Percentiles rank a stretch among this genome's conserved stretches.
These are phyloP conservation scores for Halictus quadricinctus DNA, from an alignment of 2,888 invertebrate species.

Conservation along the genomic window DNA sequence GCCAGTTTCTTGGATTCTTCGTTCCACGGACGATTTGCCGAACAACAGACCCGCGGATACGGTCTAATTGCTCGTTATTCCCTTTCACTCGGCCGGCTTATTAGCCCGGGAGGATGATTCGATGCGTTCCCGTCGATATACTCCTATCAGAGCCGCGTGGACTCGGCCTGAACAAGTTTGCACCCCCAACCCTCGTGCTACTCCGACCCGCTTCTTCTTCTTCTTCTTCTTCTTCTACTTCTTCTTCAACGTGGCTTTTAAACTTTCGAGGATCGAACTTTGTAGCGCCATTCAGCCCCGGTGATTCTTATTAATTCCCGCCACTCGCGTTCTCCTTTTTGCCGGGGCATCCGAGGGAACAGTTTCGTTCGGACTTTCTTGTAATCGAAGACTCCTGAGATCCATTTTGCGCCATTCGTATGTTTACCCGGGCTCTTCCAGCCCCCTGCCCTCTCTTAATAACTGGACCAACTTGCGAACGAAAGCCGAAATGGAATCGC, in stretches of 20 bases:
- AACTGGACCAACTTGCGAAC: background rate
- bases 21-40: background rate
- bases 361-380: slow-evolving; percentile 25
- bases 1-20: background rate
- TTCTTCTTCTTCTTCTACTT: slow-evolving; percentile 5
- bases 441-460: background rate
- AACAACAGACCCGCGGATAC: background rate
- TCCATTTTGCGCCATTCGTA: slow-evolving; percentile 3
- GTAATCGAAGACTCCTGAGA: slow-evolving; percentile 12
- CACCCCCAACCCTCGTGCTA: background rate
- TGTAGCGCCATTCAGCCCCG: slow-evolving; percentile 39
- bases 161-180: background rate
- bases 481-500: background rate
- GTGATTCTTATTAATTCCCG: slow-evolving; percentile 48
- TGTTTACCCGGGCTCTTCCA: slow-evolving; percentile 4
- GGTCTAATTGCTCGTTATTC: slow-evolving; percentile 43
- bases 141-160: slow-evolving; percentile 13
- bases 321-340: slow-evolving; percentile 12
- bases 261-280: slow-evolving; percentile 49
- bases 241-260: slow-evolving; percentile 24
- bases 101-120: background rate
- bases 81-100: slow-evolving; percentile 1
- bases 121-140: slow-evolving; percentile 13
- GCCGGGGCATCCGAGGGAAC: background rate
- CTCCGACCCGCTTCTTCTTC: slow-evolving; percentile 1